Conservation (phyloP, 2,797 vertebrate genomes). For the Sebastes matsubarae region DNA sequence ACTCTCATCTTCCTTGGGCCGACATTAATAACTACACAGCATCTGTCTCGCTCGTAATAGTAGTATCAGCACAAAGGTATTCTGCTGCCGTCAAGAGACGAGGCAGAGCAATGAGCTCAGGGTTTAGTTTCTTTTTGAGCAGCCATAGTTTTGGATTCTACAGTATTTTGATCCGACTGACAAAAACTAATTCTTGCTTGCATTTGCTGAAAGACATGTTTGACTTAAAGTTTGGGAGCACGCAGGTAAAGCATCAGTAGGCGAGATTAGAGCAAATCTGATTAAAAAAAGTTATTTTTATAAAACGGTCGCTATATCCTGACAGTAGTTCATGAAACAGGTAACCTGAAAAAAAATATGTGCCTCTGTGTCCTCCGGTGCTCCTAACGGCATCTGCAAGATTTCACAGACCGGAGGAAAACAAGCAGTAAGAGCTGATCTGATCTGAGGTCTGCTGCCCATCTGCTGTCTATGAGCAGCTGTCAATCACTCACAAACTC, state of each 20-base stretch:
- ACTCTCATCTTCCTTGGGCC: constrained; percentile 53
- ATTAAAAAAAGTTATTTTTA: too few species aligned
- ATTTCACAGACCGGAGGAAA: too few species aligned
- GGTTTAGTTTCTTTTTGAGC: background rate
- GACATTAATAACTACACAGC: constrained; percentile 67
- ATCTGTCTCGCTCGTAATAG: constrained; percentile 41
- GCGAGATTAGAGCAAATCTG: too few species aligned
- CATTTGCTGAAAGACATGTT: constrained; percentile 12
- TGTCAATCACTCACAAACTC: too few species aligned
- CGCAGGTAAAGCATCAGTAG: background rate
- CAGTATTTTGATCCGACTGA: constrained; percentile 39
- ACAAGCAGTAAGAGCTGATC: too few species aligned
- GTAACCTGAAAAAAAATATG: too few species aligned
- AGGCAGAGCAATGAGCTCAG: constrained; percentile 2
- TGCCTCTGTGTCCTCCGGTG: too few species aligned
- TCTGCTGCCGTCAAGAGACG: constrained; percentile 39
- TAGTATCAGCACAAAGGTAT: constrained; percentile 42
- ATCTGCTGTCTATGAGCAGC: too few species aligned
- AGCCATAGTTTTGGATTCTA: constrained; percentile 14
- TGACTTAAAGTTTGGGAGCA: background rate
- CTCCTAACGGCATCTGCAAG: too few species aligned
- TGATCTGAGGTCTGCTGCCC: too few species aligned
- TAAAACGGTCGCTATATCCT: too few species aligned
- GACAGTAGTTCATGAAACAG: too few species aligned
- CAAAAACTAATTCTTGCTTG: constrained; percentile 7